Evolutionary conservation across 2,797 vertebrate genomes (phyloP).

Genomic region (Chiroxiphia lanceolata): DNA sequence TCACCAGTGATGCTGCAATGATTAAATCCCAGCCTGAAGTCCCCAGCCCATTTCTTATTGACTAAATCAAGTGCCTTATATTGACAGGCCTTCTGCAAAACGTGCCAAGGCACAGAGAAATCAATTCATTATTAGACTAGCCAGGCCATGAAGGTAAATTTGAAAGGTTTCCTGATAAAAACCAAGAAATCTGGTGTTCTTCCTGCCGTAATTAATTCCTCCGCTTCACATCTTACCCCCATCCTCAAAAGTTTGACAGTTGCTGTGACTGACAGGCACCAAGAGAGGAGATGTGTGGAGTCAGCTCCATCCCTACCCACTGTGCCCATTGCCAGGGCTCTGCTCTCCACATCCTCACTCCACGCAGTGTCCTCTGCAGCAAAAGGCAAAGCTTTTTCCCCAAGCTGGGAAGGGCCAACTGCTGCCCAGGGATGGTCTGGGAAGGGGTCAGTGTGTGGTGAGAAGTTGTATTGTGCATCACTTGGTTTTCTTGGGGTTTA

Average conservation of each 20-base stretch:
- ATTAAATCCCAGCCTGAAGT: conserved; percentile 9
- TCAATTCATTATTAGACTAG: conserved; percentile 16
- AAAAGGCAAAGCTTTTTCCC: not conserved
- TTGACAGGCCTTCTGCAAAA: not conserved
- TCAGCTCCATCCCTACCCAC: not conserved
- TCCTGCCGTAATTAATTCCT: not conserved
- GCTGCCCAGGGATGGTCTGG: not conserved
- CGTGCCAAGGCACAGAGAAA: not conserved
- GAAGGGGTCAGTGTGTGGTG: not conserved
- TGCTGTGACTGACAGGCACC: not conserved
- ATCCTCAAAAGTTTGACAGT: not conserved
- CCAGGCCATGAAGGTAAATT: not conserved
- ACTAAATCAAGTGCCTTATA: not conserved
- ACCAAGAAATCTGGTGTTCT: not conserved
- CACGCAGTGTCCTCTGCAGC: not conserved
- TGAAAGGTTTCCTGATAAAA: not conserved
- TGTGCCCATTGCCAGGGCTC: not conserved
- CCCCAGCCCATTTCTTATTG: conserved; percentile 4
- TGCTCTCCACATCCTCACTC: not conserved
- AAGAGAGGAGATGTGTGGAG: accelerated
- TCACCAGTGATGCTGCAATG: not conserved
- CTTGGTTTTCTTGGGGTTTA: not conserved
- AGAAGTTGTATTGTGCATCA: not conserved
- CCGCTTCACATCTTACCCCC: not conserved
- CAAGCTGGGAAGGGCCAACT: not conserved